Conservation (phyloP, 2,113 vertebrate species). For the Neotragus moschatus region DNA sequence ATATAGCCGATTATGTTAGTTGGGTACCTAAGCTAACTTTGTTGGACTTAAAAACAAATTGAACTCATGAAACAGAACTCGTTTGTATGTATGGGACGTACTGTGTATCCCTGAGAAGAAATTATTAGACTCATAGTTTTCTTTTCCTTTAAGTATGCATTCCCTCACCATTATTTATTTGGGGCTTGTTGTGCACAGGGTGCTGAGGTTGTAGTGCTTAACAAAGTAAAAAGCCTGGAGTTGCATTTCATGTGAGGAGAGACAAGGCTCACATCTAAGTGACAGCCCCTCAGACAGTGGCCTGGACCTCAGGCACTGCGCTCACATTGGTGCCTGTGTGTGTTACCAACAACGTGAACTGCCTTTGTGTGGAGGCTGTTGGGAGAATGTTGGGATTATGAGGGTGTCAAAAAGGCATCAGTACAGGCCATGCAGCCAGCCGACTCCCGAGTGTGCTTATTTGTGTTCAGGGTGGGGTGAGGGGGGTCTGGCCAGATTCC, state of each 20-base stretch:
- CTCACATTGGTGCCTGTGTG: accelerated
- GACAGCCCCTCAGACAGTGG: neutral
- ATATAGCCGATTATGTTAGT: neutral
- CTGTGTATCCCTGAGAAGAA: neutral
- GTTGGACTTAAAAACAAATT: neutral
- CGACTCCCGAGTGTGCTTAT: conserved; percentile 67
- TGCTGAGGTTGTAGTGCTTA: neutral
- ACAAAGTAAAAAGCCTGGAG: neutral
- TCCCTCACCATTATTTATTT: neutral
- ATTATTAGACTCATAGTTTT: neutral
- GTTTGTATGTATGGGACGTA: neutral
- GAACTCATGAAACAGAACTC: neutral
- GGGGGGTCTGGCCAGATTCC: conserved; percentile 70
- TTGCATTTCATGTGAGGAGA: neutral
- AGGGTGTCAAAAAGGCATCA: neutral
- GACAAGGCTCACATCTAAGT: neutral
- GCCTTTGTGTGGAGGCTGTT: neutral
- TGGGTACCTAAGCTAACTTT: neutral
- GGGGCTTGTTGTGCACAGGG: neutral
- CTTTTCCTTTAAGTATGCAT: neutral
- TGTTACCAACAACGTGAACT: neutral
- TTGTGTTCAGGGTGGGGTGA: conserved; percentile 71
- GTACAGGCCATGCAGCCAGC: neutral
- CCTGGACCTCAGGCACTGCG: neutral
- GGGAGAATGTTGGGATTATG: neutral